phyloP scores from a whole-genome alignment of 2,888 invertebrate species.

The Tanytarsus gracilentus region DNA sequence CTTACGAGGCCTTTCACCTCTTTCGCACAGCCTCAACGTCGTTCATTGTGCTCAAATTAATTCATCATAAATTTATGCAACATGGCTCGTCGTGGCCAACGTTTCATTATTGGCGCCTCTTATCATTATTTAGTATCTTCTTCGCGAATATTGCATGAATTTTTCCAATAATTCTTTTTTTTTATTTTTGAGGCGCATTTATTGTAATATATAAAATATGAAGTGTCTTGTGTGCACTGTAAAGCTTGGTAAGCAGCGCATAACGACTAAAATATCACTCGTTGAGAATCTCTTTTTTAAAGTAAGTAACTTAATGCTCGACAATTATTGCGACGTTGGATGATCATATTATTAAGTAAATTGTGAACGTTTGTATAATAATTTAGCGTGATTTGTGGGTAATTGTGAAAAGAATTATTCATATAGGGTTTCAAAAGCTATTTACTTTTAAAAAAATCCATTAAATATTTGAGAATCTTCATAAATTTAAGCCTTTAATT shows the following conservation, averaged over 20 bases:
- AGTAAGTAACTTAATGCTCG: not conserved
- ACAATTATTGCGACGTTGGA: no score
- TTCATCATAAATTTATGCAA: constrained; percentile 20
- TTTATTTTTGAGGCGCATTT: not conserved
- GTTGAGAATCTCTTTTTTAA: constrained; percentile 19
- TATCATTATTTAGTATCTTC: constrained; percentile 22
- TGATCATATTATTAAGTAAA: no score
- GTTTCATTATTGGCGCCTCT: constrained; percentile 11
- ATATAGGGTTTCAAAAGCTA: no score
- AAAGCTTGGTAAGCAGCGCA: not conserved
- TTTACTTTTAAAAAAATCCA: no score
- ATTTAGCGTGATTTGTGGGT: no score
- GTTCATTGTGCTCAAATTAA: no score
- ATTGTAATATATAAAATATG: not conserved
- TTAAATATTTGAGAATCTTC: no score
- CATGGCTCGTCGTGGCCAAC: not conserved
- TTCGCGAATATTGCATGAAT: constrained; percentile 10
- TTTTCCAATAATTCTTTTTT: constrained; percentile 16
- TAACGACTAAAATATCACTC: constrained; percentile 23
- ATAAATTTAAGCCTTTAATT: not conserved
- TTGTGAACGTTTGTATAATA: no score
- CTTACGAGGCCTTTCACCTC: not conserved
- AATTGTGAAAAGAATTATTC: no score
- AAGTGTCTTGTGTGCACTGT: not conserved
- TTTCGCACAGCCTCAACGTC: no score